Percentiles rank a stretch among this genome's conserved stretches.
Evolutionary conservation across 2,797 vertebrate genomes (phyloP).

Genomic region (Ctenochaetus hawaiiensis): DNA sequence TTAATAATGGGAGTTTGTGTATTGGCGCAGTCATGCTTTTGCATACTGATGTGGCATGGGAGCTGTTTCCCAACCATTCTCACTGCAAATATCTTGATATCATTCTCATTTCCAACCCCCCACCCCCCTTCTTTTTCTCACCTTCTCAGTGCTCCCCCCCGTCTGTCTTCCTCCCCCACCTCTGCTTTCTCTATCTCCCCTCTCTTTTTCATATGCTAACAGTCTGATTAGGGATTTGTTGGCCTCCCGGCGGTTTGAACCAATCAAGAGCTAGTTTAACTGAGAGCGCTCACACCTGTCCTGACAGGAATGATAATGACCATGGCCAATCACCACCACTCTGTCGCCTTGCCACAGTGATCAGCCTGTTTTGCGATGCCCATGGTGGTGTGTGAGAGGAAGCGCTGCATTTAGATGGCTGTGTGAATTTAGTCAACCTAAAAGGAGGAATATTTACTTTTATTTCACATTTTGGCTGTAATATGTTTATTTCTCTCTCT

Average conservation of each 20-base stretch:
- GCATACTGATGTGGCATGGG: slow-evolving; percentile 26
- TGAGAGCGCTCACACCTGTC: slow-evolving; percentile 72
- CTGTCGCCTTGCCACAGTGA: slow-evolving; percentile 57
- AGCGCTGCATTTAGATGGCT: slow-evolving; percentile 45
- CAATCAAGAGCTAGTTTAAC: slow-evolving; percentile 78
- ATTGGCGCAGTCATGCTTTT: not conserved
- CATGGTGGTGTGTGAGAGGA: slow-evolving; percentile 28
- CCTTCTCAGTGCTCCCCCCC: not conserved
- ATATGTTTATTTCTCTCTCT: not conserved
- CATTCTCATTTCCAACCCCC: slow-evolving; percentile 51
- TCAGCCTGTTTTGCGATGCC: slow-evolving; percentile 61
- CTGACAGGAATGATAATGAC: slow-evolving; percentile 81
- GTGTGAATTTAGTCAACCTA: slow-evolving; percentile 4
- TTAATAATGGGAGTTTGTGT: not conserved
- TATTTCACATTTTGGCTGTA: slow-evolving; percentile 1
- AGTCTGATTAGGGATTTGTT: slow-evolving; percentile 77
- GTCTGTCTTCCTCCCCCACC: slow-evolving; percentile 13
- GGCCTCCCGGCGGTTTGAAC: slow-evolving; percentile 75
- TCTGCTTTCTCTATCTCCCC: slow-evolving; percentile 32
- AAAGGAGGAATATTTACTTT: slow-evolving; percentile 9
- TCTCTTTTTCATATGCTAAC: slow-evolving; percentile 66
- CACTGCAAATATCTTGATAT: slow-evolving; percentile 60
- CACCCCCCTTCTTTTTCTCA: not conserved
- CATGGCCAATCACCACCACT: slow-evolving; percentile 58
- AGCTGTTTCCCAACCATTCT: slow-evolving; percentile 37